Evolutionary conservation across 2,797 vertebrate genomes (phyloP).

Genomic region (Steatocranus sp.): DNA sequence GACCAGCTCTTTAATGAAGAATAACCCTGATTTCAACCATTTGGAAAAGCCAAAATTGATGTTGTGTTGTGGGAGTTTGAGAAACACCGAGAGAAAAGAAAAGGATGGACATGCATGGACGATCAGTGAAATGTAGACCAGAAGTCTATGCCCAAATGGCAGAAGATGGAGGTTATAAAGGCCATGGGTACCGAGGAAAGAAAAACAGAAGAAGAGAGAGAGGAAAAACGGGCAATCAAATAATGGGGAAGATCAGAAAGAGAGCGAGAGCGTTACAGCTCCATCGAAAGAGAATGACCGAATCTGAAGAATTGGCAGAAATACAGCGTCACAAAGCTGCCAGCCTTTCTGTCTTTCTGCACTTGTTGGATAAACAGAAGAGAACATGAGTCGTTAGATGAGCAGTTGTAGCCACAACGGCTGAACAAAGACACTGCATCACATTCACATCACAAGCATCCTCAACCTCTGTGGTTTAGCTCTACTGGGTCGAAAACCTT

Average conservation of each 20-base stretch:
- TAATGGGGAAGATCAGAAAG: background rate
- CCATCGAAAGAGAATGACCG: background rate
- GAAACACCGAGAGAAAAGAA: background rate
- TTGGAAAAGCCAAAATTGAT: background rate
- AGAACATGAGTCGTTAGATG: background rate
- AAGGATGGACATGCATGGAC: background rate
- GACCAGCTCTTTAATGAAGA: constrained; percentile 3
- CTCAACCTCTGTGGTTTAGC: background rate
- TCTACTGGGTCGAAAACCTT: background rate
- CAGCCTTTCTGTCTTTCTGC: background rate
- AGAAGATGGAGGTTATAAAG: background rate
- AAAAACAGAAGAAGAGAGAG: background rate
- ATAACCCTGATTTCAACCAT: constrained; percentile 10
- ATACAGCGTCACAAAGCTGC: background rate
- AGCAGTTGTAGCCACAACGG: background rate
- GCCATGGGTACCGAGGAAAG: accelerated
- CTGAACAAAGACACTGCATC: background rate
- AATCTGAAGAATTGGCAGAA: background rate
- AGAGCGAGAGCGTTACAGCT: background rate
- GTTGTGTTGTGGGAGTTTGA: background rate
- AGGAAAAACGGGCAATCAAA: background rate
- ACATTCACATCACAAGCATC: background rate
- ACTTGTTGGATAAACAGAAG: background rate
- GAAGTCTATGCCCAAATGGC: background rate
- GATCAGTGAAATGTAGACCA: background rate